A percentile compares a stretch with the other conserved stretches of the same genome.
Evolutionary conservation across 2,797 vertebrate genomes (phyloP).

Genomic region (Pelochelys cantorii): DNA sequence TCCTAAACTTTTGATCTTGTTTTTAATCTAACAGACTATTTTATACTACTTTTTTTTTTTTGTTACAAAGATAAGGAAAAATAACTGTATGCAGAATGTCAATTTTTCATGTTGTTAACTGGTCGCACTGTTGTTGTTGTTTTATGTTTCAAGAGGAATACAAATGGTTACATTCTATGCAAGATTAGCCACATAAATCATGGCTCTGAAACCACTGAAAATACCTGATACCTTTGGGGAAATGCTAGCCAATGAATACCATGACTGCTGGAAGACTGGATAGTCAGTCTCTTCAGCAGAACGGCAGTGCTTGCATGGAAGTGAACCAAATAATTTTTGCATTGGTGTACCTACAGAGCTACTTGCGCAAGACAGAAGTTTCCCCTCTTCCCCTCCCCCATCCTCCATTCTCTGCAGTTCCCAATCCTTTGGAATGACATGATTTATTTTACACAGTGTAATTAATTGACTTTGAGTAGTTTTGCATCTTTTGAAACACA

Average conservation of each 20-base stretch:
- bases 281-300: not conserved
- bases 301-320: not conserved
- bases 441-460: not conserved
- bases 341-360: not conserved
- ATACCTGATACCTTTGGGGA: not conserved
- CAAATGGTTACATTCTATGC: not conserved
- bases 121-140: not conserved
- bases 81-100: not conserved
- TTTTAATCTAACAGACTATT: not conserved
- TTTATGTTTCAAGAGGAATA: not conserved
- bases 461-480: slow-evolving; percentile 31
- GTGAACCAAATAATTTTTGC: not conserved
- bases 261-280: not conserved
- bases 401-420: not conserved
- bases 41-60: not conserved
- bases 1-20: not conserved
- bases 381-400: too few relatives aligned
- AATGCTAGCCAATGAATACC: not conserved
- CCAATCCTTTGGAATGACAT: not conserved
- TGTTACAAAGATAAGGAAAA: not conserved
- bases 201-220: not conserved
- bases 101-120: not conserved
- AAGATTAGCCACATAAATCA: not conserved
- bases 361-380: not conserved
- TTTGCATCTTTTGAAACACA: not conserved